A percentile compares a stretch with the other conserved stretches of the same genome.
These are phyloP conservation scores for Catocala nupta DNA, from an alignment of 2,888 invertebrate species.

Conservation along the genomic window DNA sequence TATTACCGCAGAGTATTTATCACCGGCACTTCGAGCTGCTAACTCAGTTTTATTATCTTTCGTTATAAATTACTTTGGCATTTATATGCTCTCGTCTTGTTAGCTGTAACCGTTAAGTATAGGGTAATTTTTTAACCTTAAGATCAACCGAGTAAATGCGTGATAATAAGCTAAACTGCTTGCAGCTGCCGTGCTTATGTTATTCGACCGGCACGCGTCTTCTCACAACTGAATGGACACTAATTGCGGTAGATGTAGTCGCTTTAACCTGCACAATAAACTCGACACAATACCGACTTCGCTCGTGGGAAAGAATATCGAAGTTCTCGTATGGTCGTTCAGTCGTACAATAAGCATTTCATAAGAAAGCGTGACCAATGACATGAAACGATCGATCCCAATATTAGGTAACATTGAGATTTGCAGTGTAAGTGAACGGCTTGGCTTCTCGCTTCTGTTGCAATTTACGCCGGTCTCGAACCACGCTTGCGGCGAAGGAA, in stretches of 20 bases:
- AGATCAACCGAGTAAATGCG: conserved; percentile 8
- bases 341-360: conserved; percentile 60
- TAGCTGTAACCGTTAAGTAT: conserved; percentile 12
- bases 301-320: conserved; percentile 70
- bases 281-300: conserved; percentile 60
- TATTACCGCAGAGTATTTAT: conserved; percentile 52
- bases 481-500: conserved; percentile 58
- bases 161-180: conserved; percentile 28
- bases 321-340: conserved; percentile 52
- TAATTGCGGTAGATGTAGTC: conserved; percentile 75
- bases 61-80: conserved; percentile 33
- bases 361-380: conserved; percentile 70
- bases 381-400: conserved; percentile 65
- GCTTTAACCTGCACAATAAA: conserved; percentile 64
- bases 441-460: conserved; percentile 67
- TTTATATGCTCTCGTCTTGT: conserved; percentile 26
- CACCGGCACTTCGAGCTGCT: conserved; percentile 40
- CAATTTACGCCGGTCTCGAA: conserved; percentile 68
- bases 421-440: conserved; percentile 71
- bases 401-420: conserved; percentile 71
- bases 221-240: conserved; percentile 69
- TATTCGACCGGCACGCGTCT: conserved; percentile 73
- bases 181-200: conserved; percentile 63
- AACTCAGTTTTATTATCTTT: conserved; percentile 41
- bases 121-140: conserved; percentile 14